Base-by-base conservation (phyloP, 2,113 vertebrate species). In the Megalops atlanticus region DNA sequence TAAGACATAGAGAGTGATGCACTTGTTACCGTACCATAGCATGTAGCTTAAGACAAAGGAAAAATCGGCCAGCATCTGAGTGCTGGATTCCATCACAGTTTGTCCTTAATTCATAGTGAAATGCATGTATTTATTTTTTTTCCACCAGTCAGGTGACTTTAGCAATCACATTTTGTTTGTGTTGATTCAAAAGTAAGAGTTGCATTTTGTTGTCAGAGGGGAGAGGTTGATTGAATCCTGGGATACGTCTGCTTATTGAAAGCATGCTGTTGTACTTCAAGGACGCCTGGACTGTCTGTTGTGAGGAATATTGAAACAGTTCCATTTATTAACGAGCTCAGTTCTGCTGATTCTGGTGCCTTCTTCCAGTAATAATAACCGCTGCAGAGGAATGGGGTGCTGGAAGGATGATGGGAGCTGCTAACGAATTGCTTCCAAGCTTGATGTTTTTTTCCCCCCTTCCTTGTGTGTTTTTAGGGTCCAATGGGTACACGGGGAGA, bases 401-500 rank as follows among this genome's bases (percentile, higher is more conserved):
- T n/a, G 31, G 5, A 31, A 11, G 69, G 36, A 71, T 16, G 18
- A 33, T 71, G 69, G 35, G 12, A 74, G 39, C 18, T 45, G 21
- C 31, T 43, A 74, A 43, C 24, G 5, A 71, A 36, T 15, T 35
- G 35, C 21, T 38, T 36, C 33, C 69, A 21, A 78, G 18, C 45
- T 3, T 64, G 24, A 35, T 27, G n/a, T 58, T 49, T 80, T 24
- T 18, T 47, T 81, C 77, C 15, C 69, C 87, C 10, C 81, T 8
- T 85, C 47, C 87, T 77, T 41, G 27, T 74, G 33, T 69, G 33
- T 86, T 88, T 85, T 69, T 82, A 99, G 98, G 98, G 98, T 16
- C 81, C 94, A 41, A 90, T 93, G 87, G 98, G 98, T 86, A 92
- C 93, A 87, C 96, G 96, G 79, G 98, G 98, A 54, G 98, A 99